phyloP scores from a whole-genome alignment of 2,797 vertebrate species.

The Urocyon cinereoargenteus region DNA sequence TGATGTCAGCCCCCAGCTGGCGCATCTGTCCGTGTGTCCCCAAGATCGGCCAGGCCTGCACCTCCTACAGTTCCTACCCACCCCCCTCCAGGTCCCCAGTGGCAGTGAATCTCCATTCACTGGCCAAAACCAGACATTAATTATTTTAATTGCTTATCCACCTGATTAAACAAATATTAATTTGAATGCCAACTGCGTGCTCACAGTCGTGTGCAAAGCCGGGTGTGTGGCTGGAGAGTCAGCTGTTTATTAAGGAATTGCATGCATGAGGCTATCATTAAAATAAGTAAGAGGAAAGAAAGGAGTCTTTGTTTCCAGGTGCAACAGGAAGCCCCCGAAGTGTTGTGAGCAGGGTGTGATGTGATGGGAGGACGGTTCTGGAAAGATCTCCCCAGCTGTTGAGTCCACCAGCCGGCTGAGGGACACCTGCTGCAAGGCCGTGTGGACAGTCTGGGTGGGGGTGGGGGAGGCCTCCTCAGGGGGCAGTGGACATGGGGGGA shows the following conservation, averaged over 20 bases:
- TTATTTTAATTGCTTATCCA: constrained; percentile 73
- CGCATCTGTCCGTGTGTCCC: neutral
- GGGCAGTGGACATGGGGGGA: neutral
- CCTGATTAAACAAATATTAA: constrained; percentile 78
- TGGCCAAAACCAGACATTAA: constrained; percentile 63
- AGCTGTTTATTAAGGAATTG: neutral
- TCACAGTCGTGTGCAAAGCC: neutral
- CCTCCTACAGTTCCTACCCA: neutral
- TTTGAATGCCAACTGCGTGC: constrained; percentile 47
- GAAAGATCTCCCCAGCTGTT: neutral
- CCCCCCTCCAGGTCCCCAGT: neutral
- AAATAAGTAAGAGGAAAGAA: neutral
- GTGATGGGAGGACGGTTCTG: neutral
- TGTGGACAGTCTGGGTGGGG: accelerated
- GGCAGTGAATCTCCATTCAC: constrained; percentile 34
- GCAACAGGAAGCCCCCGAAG: neutral
- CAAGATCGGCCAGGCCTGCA: neutral
- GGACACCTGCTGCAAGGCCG: neutral
- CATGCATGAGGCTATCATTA: neutral
- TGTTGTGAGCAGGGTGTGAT: neutral
- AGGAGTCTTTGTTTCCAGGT: neutral
- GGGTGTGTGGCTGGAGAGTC: neutral
- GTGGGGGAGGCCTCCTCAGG: neutral
- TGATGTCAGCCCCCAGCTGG: neutral
- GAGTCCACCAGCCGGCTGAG: neutral